Conservation (phyloP, 2,113 vertebrate genomes). For the Siniperca knerii region DNA sequence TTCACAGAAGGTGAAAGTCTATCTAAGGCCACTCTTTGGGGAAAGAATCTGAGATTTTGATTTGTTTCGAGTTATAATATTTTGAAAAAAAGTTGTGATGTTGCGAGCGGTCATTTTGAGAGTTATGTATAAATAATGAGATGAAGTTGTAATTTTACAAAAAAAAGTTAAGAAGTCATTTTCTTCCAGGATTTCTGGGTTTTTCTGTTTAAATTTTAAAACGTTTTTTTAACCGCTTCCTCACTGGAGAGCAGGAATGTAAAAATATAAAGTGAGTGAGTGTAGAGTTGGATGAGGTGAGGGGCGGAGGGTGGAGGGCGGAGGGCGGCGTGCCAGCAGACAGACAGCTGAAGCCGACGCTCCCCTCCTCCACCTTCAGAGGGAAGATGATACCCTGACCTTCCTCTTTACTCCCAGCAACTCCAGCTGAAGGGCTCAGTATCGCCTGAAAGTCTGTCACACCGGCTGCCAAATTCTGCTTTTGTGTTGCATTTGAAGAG, state of each 20-base stretch:
- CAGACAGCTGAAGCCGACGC: conserved; percentile 62
- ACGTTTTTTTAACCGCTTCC: not conserved
- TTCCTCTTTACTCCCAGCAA: conserved; percentile 44
- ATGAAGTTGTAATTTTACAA: not conserved
- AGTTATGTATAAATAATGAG: not conserved
- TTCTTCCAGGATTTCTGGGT: too few species aligned
- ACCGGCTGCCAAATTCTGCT: not conserved
- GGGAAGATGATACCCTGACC: conserved; percentile 72
- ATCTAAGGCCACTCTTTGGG: too few species aligned
- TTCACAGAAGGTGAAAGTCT: too few species aligned
- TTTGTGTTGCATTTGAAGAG: not conserved
- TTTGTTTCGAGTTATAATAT: too few species aligned
- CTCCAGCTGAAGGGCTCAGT: not conserved
- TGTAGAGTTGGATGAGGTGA: not conserved
- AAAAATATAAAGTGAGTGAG: not conserved
- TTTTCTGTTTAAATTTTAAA: too few species aligned
- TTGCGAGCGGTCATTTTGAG: too few species aligned
- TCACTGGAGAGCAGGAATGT: not conserved
- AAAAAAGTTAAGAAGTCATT: not conserved
- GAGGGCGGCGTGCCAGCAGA: conserved; percentile 57
- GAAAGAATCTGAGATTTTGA: too few species aligned
- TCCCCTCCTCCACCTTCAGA: conserved; percentile 43
- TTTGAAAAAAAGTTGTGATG: too few species aligned
- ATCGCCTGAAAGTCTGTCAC: not conserved
- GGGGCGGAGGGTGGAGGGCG: conserved; percentile 17